Conservation (phyloP, 2,797 vertebrate species). For the Typhlichthys eigenmanni region DNA sequence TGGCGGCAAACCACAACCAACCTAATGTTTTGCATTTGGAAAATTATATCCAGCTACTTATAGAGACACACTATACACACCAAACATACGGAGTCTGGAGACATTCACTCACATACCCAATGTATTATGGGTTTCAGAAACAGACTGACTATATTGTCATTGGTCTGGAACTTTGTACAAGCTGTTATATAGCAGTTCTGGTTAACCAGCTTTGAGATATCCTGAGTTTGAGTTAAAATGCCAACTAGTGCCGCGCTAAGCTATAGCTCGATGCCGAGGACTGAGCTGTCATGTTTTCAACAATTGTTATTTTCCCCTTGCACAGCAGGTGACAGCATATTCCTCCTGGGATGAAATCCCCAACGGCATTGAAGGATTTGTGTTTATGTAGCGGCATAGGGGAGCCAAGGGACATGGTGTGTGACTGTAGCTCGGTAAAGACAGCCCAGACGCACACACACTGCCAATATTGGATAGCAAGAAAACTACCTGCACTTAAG, state of each 20-base stretch:
- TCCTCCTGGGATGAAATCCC: slow-evolving; percentile 71
- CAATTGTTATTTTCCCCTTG: slow-evolving; percentile 72
- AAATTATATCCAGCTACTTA: no score
- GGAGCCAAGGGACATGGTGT: slow-evolving; percentile 64
- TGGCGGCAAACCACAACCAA: no score
- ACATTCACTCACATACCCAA: not conserved
- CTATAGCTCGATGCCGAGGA: slow-evolving; percentile 34
- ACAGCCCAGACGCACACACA: slow-evolving; percentile 41
- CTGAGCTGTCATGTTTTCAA: slow-evolving; percentile 61
- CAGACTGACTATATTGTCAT: not conserved
- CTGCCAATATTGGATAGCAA: not conserved
- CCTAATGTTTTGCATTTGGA: no score
- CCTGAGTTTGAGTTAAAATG: slow-evolving; percentile 31
- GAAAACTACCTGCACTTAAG: no score
- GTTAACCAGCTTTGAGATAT: slow-evolving; percentile 7
- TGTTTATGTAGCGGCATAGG: slow-evolving; percentile 63
- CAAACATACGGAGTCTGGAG: no score
- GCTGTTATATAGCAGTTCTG: slow-evolving; percentile 2
- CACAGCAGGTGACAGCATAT: slow-evolving; percentile 66
- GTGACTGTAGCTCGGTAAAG: slow-evolving; percentile 53
- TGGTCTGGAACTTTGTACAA: slow-evolving; percentile 8
- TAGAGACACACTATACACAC: no score
- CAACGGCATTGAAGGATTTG: slow-evolving; percentile 55
- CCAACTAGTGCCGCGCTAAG: slow-evolving; percentile 37
- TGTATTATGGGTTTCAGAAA: not conserved